Evolutionary conservation across 1,140 invertebrate genomes (phyloP), one percentile per base, ranked within the genome.

Genomic region (Neodiprion fabricii): DNA sequence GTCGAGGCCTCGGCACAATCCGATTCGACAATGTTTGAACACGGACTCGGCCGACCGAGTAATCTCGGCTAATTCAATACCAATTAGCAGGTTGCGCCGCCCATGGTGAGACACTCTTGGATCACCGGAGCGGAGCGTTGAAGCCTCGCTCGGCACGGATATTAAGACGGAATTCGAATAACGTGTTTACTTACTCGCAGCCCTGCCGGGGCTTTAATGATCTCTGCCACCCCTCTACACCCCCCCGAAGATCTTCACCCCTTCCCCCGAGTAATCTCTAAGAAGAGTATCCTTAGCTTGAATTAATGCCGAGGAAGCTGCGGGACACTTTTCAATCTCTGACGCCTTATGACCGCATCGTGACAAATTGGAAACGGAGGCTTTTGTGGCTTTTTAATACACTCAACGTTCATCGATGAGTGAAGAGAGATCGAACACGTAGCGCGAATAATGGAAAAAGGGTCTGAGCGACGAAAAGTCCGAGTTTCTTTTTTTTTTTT

Each of bases 121-220:
- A 65, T n/a, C 72, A 66, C 67, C 9, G 53, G 49, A 72, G 67
- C 9, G 50, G 28, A 48, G 21, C 14, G 53, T 61, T 61, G 11
- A 74, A 12, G 65, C 48, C 49, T 12, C 11, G 72, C 47, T 78
- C 67, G 50, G 73, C 77, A 80, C 80, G 80, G 81, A 83, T 82
- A 83, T 79, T 75, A 83, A 79, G 74, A 75, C 76, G 77, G 72
- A 82, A 82, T 80, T 81, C 78, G 78, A 80, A 80, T 82, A 81
- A 82, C 76, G 79, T 81, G 80, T 81, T 82, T 81, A 79, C 79
- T 74, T 72, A 71, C 61, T 48, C 72, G 72, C 67, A 74, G 28
- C 28, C 28, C 28, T 40, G 28, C 28, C 28, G 75, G 67, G 49
- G 21, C n/a, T 71, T 73, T 82, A 81, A 82, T 82, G 76, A 75